Base-by-base conservation (phyloP, 2,797 vertebrate genomes). In the Protosalanx chinensis region DNA sequence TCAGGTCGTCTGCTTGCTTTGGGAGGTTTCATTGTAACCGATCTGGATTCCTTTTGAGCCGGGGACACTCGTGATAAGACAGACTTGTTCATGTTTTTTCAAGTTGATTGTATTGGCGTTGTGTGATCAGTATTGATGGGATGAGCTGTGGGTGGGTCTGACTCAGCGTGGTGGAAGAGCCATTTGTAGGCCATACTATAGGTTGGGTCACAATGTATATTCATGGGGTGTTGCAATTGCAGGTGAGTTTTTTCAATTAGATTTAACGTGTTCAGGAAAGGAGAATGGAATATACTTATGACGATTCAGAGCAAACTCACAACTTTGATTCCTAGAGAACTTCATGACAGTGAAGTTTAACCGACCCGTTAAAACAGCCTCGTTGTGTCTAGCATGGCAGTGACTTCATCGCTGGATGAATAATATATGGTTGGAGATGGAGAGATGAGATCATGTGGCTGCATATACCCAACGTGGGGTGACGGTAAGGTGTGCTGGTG, bases 371-470 rank as follows among this genome's bases (percentile, higher is more conserved):
- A 61, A 81, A 80, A 63, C 71, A 73, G 82, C 76, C 80, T 82
- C 75, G 73, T 84, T 79, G 73, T 75, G 72, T 76, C 77, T 82
- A 63, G 85, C 83, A 71, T 69, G 74, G 63, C 75, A 46, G 77
- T 92, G 88, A 91, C 77, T 76, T 89, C 86, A 91, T 84, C 46
- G 37, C 70, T 64, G 57, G 72, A 86, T 90, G 64, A 90, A 91
- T 90, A 83, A 90, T 89, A 75, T 71, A 90, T 85, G 74, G 30
- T 64, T 82, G 65, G 65, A 78, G 81, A 67, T 56, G 80, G 76
- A 71, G 66, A 79, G 41, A 81, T 73, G 72, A 83, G 76, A 37
- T 74, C 68, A 65, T 51, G 65, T 57, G 76, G 70, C 66, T 70
- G 62, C 64, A n/a, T 80, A 79, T 13, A 78, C 72, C 74, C 30